These are phyloP conservation scores for Metopia argyrocephala DNA, from an alignment of 2,888 invertebrate species.

Conservation along the genomic window DNA sequence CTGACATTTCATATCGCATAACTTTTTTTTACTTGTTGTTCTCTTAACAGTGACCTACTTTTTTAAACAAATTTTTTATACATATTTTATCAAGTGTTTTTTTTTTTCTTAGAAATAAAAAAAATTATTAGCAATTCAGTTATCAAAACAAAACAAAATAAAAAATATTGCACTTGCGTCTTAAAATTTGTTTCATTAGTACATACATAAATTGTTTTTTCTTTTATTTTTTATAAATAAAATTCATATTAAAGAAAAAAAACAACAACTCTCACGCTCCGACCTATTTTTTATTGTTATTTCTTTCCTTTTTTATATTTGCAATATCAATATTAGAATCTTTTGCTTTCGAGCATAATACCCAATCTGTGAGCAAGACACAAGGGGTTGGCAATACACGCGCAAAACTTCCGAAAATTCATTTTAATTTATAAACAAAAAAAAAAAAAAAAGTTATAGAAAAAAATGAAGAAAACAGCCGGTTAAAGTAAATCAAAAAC, in stretches of 20 bases:
- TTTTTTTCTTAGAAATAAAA: background rate
- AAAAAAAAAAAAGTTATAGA: background rate
- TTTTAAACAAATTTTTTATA: conserved; percentile 21
- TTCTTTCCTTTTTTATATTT: conserved; percentile 1
- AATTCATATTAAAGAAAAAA: background rate
- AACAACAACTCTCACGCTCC: conserved; percentile 10
- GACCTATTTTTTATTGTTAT: conserved; percentile 6
- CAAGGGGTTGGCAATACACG: conserved; percentile 23
- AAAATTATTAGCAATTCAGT: background rate
- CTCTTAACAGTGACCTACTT: conserved; percentile 39
- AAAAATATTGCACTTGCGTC: conserved; percentile 49
- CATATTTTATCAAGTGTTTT: conserved; percentile 55
- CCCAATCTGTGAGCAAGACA: conserved; percentile 1
- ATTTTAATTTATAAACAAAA: conserved; percentile 3
- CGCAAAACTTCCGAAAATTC: conserved; percentile 18
- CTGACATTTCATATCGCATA: background rate
- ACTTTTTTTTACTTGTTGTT: conserved; percentile 3
- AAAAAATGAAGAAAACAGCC: conserved; percentile 9
- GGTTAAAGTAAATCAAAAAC: no score
- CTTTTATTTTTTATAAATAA: background rate
- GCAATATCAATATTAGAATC: conserved; percentile 7
- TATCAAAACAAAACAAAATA: conserved; percentile 31
- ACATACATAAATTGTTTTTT: no score
- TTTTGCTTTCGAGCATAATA: background rate
- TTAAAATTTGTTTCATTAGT: background rate